Percentiles rank a stretch among this genome's conserved stretches.
Conservation (phyloP, 2,888 invertebrate genomes). For the Dione juno region DNA sequence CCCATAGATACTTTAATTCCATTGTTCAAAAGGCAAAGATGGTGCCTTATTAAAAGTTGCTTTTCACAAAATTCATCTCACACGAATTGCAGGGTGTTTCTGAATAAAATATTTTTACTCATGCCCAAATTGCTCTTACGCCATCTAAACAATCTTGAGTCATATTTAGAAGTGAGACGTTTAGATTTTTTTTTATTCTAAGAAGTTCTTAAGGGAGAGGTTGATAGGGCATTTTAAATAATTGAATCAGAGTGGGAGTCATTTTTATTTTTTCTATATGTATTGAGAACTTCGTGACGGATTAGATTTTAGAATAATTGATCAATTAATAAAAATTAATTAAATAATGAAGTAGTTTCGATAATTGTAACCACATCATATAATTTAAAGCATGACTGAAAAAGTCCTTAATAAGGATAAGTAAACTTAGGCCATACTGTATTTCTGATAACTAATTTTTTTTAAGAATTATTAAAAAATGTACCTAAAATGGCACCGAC, state of each 20-base stretch:
- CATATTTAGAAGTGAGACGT: slow-evolving; percentile 11
- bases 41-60: slow-evolving; percentile 40
- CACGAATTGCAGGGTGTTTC: slow-evolving; percentile 50
- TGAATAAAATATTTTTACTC: slow-evolving; percentile 62
- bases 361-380: too few species aligned
- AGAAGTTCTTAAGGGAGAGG: neutral
- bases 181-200: slow-evolving; percentile 20
- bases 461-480: too few species aligned
- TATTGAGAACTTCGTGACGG: neutral
- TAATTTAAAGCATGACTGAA: too few species aligned
- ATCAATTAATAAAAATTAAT: too few species aligned
- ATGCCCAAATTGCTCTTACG: slow-evolving; percentile 53
- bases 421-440: too few species aligned
- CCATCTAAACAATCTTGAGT: slow-evolving; percentile 35
- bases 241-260: slow-evolving; percentile 2
- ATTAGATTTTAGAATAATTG: too few species aligned
- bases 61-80: slow-evolving; percentile 30
- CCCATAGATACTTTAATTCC: slow-evolving; percentile 28
- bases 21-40: slow-evolving; percentile 33
- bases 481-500: too few species aligned
- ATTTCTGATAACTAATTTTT: too few species aligned
- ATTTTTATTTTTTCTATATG: neutral
- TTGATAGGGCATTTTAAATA: neutral
- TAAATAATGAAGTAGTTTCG: too few species aligned
- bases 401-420: too few species aligned